Evolutionary conservation across 1,140 invertebrate genomes (phyloP).

Genomic region (Elymnias hypermnestra): DNA sequence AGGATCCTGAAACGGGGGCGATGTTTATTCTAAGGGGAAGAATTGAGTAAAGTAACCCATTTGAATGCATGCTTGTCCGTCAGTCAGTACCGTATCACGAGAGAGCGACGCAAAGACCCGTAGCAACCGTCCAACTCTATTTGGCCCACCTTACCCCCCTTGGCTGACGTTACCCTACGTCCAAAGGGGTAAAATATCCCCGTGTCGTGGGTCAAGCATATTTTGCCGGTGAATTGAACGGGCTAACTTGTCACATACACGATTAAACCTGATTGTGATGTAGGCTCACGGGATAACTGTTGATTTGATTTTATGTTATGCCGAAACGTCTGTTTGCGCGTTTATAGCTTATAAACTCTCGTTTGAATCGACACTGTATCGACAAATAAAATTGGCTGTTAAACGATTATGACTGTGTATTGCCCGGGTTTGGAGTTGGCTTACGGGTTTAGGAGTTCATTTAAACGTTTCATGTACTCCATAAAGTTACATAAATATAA

Average conservation of each 20-base stretch:
- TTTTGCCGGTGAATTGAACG: constrained; percentile 45
- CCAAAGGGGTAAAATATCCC: constrained; percentile 10
- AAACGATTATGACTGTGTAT: constrained; percentile 65
- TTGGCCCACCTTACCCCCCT: constrained; percentile 1
- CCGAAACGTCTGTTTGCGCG: constrained; percentile 70
- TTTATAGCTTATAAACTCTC: constrained; percentile 73
- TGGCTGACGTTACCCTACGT: not conserved
- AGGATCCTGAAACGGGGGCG: constrained; percentile 42
- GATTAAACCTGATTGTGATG: constrained; percentile 74
- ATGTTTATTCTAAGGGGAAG: constrained; percentile 62
- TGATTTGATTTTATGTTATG: constrained; percentile 73
- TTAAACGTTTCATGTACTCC: constrained; percentile 10
- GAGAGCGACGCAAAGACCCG: constrained; percentile 33
- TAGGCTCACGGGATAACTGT: constrained; percentile 72
- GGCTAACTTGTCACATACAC: constrained; percentile 71
- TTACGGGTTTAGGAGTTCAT: constrained; percentile 16
- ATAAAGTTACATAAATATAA: too few species aligned
- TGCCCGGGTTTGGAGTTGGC: constrained; percentile 10
- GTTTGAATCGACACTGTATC: constrained; percentile 58
- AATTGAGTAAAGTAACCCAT: constrained; percentile 79
- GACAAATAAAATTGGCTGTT: constrained; percentile 64
- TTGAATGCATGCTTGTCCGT: constrained; percentile 83
- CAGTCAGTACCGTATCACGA: constrained; percentile 79
- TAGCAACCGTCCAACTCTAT: not conserved
- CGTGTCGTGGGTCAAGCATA: constrained; percentile 16